phyloP scores from a whole-genome alignment of 2,113 vertebrate species.

The Boleophthalmus pectinirostris region DNA sequence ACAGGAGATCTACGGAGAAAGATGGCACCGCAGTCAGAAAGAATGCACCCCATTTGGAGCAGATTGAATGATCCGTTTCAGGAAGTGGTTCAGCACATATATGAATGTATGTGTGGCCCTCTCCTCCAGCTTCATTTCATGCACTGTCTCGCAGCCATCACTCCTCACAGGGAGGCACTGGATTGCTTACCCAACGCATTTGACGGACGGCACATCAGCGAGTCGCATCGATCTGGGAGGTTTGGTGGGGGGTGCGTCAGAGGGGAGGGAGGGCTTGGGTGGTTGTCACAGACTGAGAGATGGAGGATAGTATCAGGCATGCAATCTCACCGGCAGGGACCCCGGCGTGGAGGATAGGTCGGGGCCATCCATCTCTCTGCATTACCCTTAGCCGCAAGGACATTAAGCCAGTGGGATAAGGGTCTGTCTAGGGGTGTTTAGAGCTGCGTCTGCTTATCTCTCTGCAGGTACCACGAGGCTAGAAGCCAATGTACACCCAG shows the following conservation, averaged over 20 bases:
- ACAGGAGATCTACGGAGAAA: slow-evolving; percentile 32
- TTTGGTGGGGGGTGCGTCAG: slow-evolving; percentile 11
- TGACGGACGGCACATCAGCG: slow-evolving; percentile 72
- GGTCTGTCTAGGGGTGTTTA: slow-evolving; percentile 75
- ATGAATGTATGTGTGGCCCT: slow-evolving; percentile 13
- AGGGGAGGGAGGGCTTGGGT: slow-evolving; percentile 1
- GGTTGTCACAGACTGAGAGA: slow-evolving; percentile 72
- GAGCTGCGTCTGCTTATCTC: slow-evolving; percentile 71
- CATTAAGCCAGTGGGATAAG: slow-evolving; percentile 77
- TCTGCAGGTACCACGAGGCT: slow-evolving; percentile 57
- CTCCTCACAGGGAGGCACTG: slow-evolving; percentile 54
- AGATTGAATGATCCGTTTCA: slow-evolving; percentile 63
- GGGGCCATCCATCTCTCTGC: slow-evolving; percentile 74
- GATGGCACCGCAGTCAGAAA: slow-evolving; percentile 47
- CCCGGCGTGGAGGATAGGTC: slow-evolving; percentile 63
- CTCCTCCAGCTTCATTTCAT: slow-evolving; percentile 52
- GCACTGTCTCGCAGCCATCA: slow-evolving; percentile 62
- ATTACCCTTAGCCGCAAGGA: slow-evolving; percentile 76
- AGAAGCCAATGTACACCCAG: slow-evolving; percentile 53
- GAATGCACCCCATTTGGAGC: slow-evolving; percentile 53
- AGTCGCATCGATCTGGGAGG: slow-evolving; percentile 71
- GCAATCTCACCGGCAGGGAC: slow-evolving; percentile 74
- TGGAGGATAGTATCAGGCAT: slow-evolving; percentile 76
- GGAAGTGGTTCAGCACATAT: slow-evolving; percentile 40
- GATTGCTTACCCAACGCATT: slow-evolving; percentile 67